A percentile compares a stretch with the other conserved stretches of the same genome.
phyloP scores from a whole-genome alignment of 1,140 invertebrate species.

The Mercenaria mercenaria region DNA sequence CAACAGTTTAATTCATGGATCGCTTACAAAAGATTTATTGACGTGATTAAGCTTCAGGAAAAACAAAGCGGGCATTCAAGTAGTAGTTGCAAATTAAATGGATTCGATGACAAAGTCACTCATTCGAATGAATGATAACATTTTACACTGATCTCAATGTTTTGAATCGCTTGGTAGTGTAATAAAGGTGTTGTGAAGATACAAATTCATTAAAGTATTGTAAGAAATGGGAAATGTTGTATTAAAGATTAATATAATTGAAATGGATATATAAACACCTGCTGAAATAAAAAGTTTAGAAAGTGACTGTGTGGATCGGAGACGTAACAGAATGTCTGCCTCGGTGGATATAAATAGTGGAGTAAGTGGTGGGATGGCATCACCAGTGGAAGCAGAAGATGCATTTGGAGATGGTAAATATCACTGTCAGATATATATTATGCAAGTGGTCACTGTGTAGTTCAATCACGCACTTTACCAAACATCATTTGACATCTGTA shows the following conservation, averaged over 20 bases:
- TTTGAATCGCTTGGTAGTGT: neutral
- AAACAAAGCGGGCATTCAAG: neutral
- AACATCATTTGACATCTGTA: too few species aligned
- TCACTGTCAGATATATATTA: too few species aligned
- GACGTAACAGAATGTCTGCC: neutral
- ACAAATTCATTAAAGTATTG: neutral
- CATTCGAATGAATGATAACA: neutral
- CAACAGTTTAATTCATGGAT: neutral
- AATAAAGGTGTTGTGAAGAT: neutral
- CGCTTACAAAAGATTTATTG: constrained; percentile 14
- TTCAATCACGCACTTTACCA: too few species aligned
- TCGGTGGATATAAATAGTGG: neutral
- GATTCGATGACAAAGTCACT: neutral
- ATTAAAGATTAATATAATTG: neutral
- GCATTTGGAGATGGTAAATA: constrained; percentile 14
- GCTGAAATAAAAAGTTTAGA: too few species aligned
- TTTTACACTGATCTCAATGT: neutral
- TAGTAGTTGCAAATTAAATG: neutral
- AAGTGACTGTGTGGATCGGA: neutral
- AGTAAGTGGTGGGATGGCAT: neutral
- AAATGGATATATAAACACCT: neutral
- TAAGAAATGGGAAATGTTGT: too few species aligned
- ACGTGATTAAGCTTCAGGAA: neutral
- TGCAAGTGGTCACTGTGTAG: too few species aligned
- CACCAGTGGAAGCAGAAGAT: constrained; percentile 1